phyloP scores from a whole-genome alignment of 2,113 vertebrate genomes.

The Ciconia maguari region DNA sequence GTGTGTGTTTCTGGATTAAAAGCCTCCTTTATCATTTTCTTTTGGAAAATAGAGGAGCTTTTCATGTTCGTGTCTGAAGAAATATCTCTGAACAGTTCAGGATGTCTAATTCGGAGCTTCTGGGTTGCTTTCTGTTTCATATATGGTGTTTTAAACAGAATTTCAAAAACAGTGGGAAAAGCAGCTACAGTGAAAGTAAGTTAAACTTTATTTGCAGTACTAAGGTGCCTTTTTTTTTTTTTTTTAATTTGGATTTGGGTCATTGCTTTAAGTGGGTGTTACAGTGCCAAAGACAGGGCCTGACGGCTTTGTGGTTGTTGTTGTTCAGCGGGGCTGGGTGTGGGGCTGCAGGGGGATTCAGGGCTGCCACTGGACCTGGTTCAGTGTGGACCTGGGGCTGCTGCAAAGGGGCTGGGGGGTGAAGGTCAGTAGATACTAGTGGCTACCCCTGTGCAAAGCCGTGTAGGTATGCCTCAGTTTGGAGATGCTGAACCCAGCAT shows the following conservation, averaged over 20 bases:
- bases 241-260: background rate
- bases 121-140: background rate
- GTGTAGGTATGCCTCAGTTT: fast-evolving
- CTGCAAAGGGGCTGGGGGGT: background rate
- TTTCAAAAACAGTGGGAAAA: background rate
- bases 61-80: background rate
- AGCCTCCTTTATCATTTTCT: background rate
- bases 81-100: background rate
- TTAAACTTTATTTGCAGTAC: background rate
- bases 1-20: background rate
- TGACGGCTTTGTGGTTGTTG: background rate
- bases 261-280: background rate
- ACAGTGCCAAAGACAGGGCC: background rate
- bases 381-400: background rate
- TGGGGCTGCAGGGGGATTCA: background rate
- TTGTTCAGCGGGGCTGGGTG: background rate
- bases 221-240: background rate
- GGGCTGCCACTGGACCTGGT: background rate
- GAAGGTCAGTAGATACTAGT: background rate
- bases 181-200: background rate
- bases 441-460: background rate
- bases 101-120: background rate
- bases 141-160: background rate
- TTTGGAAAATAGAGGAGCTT: background rate
- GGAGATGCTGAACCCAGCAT: background rate